Evolutionary conservation across 1,140 invertebrate genomes (phyloP).

Genomic region (Pseudomyrmex flavicornis): DNA sequence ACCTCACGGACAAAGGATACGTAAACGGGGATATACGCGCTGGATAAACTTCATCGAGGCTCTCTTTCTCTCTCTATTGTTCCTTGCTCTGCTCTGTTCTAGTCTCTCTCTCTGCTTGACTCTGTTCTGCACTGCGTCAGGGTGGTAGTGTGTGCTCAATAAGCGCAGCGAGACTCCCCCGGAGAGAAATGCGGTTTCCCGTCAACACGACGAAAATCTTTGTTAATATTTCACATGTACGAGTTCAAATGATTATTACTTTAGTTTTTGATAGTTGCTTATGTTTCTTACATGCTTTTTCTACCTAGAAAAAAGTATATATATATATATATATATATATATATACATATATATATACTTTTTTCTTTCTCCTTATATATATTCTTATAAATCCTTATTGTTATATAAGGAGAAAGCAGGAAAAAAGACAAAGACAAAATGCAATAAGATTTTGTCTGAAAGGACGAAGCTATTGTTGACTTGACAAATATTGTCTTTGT

Average conservation of each 20-base stretch:
- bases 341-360: no score
- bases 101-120: conserved; percentile 8
- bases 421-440: neutral
- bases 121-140: conserved; percentile 34
- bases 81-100: conserved; percentile 38
- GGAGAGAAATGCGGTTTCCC: conserved; percentile 11
- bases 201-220: conserved; percentile 38
- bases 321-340: no score
- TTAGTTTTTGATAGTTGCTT: no score
- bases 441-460: conserved; percentile 5
- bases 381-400: neutral
- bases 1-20: conserved; percentile 70
- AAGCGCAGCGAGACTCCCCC: conserved; percentile 27
- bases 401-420: neutral
- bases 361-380: neutral
- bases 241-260: no score
- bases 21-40: conserved; percentile 64
- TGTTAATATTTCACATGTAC: conserved; percentile 18
- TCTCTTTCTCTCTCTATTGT: conserved; percentile 40
- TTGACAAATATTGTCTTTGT: conserved; percentile 40
- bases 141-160: conserved; percentile 40
- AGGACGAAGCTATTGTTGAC: conserved; percentile 6
- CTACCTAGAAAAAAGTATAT: neutral
- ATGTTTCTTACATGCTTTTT: no score
- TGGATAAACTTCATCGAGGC: conserved; percentile 54